Evolutionary conservation across 1,140 invertebrate species (phyloP), one percentile per base, ranked within the genome.

Genomic region (Eriosoma lanigerum): DNA sequence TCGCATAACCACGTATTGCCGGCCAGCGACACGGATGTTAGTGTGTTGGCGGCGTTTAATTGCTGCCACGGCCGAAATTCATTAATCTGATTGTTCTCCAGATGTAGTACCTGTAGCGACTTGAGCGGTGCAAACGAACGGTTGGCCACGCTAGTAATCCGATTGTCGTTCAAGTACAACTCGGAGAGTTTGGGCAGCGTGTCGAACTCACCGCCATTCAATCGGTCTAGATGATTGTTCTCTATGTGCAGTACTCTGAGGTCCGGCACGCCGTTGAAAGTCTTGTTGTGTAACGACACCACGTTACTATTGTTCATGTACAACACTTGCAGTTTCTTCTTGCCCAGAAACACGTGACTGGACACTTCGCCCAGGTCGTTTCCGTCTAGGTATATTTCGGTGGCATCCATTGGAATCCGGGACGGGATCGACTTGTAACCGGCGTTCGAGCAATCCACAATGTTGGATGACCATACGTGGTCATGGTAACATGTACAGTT

Each of bases 401-500:
- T 96, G 81, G 94, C 94, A 86, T 97, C 95, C 95, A 97, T 97
- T 60, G 95, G 95, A 84, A 97, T 94, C 70, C 91, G 90, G 58
- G 90, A 91, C 2, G 95, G 95, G 86, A 96, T 92, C 85, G 91
- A 88, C 1, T 89, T 89, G 87, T 94, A 94, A 68, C 90, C 91
- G 52, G 90, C 90, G 60, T 90, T 91, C 0, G 93, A 94, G 87
- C 95, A 97, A 85, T 96, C 94, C n/a, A 96, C 95, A 78, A 97
- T 93, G 86, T 97, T 97, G 19, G 93, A 92, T 15, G 93, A 92
- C 95, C 95, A 97, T 54, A 93, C 92, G 85, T 96, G 94, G 86
- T 97, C 95, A 85, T 96, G 94, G 88, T 95, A 97, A 85, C 95
- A 97, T 19, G 93, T 94, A 87, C 95, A 97, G 86, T 96, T 96